phyloP scores from a whole-genome alignment of 2,113 vertebrate species.

The Thamnophis sirtalis region DNA sequence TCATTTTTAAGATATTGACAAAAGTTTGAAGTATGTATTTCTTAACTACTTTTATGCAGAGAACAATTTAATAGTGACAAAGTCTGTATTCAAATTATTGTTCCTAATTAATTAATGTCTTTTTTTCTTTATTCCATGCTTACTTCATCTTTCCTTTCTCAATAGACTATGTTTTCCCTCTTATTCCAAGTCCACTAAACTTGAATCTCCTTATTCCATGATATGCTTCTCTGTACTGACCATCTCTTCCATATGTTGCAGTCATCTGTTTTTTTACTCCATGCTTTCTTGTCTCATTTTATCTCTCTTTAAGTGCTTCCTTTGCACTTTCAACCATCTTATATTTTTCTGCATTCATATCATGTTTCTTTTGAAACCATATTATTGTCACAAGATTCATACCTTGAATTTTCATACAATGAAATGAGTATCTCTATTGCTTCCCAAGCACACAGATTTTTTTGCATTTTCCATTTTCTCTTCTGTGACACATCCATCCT shows the following conservation, averaged over 20 bases:
- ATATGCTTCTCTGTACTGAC: background rate
- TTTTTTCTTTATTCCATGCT: background rate
- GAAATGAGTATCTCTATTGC: background rate
- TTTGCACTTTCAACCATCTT: background rate
- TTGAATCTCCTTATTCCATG: background rate
- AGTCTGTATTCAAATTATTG: background rate
- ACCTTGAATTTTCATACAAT: background rate
- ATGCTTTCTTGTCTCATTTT: background rate
- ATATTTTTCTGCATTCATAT: background rate
- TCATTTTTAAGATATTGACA: background rate
- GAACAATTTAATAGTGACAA: no score
- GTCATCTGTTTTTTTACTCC: background rate
- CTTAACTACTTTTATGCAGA: background rate
- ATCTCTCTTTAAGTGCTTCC: background rate
- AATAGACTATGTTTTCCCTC: no score
- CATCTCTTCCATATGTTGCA: background rate
- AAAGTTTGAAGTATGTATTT: background rate
- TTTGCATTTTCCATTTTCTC: background rate
- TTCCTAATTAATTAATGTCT: background rate
- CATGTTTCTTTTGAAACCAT: background rate
- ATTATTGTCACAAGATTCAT: background rate
- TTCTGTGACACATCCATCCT: background rate
- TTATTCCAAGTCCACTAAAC: background rate
- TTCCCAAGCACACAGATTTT: background rate
- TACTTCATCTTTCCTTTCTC: background rate